Evolutionary conservation across 2,113 vertebrate species (phyloP).

Genomic region (Lonchura striata): DNA sequence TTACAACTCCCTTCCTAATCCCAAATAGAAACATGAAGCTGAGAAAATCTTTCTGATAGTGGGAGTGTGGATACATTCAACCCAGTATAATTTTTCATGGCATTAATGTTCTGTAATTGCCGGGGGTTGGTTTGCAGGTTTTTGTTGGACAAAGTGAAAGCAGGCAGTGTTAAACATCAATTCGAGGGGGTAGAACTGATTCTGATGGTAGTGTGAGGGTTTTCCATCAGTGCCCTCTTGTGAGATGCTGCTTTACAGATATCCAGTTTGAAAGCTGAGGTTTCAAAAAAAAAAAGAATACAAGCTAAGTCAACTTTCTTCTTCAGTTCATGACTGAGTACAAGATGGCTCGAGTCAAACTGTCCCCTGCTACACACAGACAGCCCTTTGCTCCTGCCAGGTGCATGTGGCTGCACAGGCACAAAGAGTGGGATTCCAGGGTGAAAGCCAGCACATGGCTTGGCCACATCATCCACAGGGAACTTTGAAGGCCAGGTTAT

Average conservation of each 20-base stretch:
- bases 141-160: neutral
- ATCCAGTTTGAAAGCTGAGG: neutral
- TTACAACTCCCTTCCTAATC: neutral
- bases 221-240: neutral
- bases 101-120: neutral
- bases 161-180: neutral
- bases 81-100: neutral
- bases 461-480: neutral
- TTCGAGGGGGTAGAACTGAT: neutral
- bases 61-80: neutral
- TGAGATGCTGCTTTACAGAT: neutral
- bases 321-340: neutral
- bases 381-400: neutral
- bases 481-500: neutral
- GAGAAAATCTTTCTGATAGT: conserved; percentile 28
- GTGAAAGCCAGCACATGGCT: neutral
- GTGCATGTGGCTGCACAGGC: neutral
- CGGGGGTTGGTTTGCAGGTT: neutral
- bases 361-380: neutral
- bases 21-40: conserved; percentile 34
- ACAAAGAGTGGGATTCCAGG: neutral
- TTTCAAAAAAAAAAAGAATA: neutral
- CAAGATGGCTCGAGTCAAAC: neutral
- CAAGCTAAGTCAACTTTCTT: neutral
- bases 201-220: neutral